Base-by-base conservation (phyloP, 2,888 invertebrate genomes). In the Polyommatus icarus region DNA sequence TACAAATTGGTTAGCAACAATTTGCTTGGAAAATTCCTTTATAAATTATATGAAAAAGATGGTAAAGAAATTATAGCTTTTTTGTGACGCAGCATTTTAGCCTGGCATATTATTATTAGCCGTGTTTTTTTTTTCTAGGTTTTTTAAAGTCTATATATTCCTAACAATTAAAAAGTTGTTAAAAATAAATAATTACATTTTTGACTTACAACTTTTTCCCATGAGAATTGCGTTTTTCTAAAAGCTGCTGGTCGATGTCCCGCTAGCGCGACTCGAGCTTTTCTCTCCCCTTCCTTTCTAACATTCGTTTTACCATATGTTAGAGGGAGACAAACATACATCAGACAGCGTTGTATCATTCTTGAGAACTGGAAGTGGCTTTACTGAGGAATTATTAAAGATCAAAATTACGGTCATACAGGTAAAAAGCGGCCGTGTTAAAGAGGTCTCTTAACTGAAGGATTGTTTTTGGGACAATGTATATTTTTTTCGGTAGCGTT, bases 201-300 rank as follows among this genome's bases (percentile, higher is more conserved):
- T 89, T 77, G 80, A 91, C 91, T 88, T 93, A 77, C 90, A 90
- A 85, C 81, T 78, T 84, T 89, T 80, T 81, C 83, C 79, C 79
- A 82, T 83, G 85, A 78, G 85, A 82, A 80, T 83, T 80, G 88
- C 87, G 91, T 93, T 93, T 93, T 93, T 93, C 92, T 92, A 90
- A 92, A 93, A 93, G 93, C 91, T 93, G 92, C 91, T 93, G 93
- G 93, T 93, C 92, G 93, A 93, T 93, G 93, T 93, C 93, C 93
- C 93, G 92, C 93, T 93, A 93, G 90, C 86, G 85, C 89, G 88
- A 84, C 89, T 91, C 86, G 85, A 91, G 89, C 90, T 88, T 85
- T 84, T 80, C 82, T 87, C 81, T 82, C 79, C 84, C 81, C 79
- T 91, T 91, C 82, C 86, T 86, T 80, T 91, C 88, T 81, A 81